Base-by-base conservation (phyloP, 2,113 vertebrate genomes). In the Oreochromis aureus region DNA sequence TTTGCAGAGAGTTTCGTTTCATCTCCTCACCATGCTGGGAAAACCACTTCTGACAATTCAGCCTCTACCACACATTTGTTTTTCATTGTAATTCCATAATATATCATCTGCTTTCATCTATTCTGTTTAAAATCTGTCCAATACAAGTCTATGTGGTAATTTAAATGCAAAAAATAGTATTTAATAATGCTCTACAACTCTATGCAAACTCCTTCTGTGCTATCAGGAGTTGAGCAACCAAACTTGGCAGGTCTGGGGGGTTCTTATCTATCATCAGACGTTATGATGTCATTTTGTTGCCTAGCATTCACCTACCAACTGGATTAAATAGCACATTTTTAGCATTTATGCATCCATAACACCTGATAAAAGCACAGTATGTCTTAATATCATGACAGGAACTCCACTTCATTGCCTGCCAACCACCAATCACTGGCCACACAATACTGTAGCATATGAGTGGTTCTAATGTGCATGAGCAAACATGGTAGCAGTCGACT, bases 401-500 rank as follows among this genome's bases (percentile, higher is more conserved):
- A 55, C 5, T n/a, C 10, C 3, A 24, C 11, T 10, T 6, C 10
- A 55, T 55, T 55, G n/a, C 54, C n/a, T 12, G 10, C 54, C 54
- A 24, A 55, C 54, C n/a, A 55, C 54, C n/a, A 55, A 6, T 24
- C 54, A 55, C 54, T 24, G 54, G 10, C 54, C 54, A 55, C 24
- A 19, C 44, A 76, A 19, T 48, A 76, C 24, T 76, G 9, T 48
- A 48, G 22, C 22, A 76, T 30, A 48, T 10, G 41, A 48, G 41
- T 48, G 12, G 24, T 53, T 51, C 4, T 78, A 51, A 53, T 34
- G 27, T 78, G 73, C 6, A 51, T 10, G 19, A 30, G 44, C 24
- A 30, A 78, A 78, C 16, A 0, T 30, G 39, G 39, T 44, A 27
- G 13, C 6, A 19, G 46, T 4, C 53, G 9, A 53, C 0, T 0